Conservation (phyloP, 2,797 vertebrate genomes). For the Ceyx erithaca region DNA sequence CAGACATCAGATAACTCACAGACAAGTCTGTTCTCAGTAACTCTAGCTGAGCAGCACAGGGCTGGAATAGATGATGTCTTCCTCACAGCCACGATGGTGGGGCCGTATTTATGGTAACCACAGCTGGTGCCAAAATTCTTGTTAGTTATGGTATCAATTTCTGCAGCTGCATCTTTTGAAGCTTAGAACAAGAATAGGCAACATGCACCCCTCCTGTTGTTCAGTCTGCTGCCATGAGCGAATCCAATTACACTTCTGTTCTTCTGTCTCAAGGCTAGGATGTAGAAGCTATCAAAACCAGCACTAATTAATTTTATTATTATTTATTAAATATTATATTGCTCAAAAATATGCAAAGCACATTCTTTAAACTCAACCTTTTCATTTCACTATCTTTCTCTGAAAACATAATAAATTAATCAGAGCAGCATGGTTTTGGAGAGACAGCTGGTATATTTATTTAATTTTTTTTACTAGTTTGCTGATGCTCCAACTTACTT, state of each 20-base stretch:
- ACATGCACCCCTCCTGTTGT: background rate
- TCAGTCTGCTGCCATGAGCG: background rate
- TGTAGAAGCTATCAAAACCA: background rate
- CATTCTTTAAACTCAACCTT: constrained; percentile 41
- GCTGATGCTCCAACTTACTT: constrained; percentile 22
- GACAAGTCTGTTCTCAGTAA: background rate
- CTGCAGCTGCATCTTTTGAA: constrained; percentile 27
- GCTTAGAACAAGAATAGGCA: background rate
- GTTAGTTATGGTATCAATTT: background rate
- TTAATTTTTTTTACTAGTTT: background rate
- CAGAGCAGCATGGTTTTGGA: background rate
- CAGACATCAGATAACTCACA: background rate
- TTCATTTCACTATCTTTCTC: constrained; percentile 49
- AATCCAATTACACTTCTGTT: background rate
- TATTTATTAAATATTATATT: constrained; percentile 28
- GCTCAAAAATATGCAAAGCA: constrained; percentile 31
- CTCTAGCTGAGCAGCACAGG: background rate
- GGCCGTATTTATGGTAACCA: background rate
- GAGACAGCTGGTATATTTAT: constrained; percentile 51
- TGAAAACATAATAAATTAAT: constrained; percentile 66
- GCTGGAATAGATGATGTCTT: background rate
- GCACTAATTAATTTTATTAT: constrained; percentile 29
- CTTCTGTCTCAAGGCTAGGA: constrained; percentile 33
- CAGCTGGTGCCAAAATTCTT: background rate
- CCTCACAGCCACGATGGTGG: background rate